These are phyloP conservation scores for Apodemia mormo DNA, from an alignment of 2,888 invertebrate genomes.

Conservation along the genomic window DNA sequence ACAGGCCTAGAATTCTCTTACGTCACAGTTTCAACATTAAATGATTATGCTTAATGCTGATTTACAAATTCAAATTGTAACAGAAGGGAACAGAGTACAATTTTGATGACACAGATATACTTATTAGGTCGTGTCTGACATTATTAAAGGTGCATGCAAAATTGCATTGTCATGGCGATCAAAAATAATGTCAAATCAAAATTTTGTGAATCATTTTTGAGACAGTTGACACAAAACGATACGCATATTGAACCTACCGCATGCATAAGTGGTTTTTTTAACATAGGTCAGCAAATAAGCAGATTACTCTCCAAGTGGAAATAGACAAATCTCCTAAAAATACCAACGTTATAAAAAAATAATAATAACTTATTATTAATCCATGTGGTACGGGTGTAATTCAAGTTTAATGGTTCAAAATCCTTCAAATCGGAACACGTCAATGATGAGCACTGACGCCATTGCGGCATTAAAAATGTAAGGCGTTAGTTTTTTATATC, in stretches of 20 bases:
- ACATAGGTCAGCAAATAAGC: too few relatives aligned
- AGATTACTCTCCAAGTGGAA: too few relatives aligned
- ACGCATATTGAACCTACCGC: background rate
- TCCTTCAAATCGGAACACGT: too few relatives aligned
- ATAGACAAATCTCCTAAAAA: too few relatives aligned
- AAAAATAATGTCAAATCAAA: conserved; percentile 18
- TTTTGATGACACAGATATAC: conserved; percentile 19
- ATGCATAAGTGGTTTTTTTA: background rate
- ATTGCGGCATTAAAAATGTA: too few relatives aligned
- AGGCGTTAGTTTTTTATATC: too few relatives aligned
- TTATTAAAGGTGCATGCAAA: conserved; percentile 38
- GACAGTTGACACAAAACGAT: background rate
- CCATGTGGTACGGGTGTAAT: too few relatives aligned
- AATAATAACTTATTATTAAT: too few relatives aligned
- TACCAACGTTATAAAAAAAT: too few relatives aligned
- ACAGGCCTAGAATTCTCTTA: conserved; percentile 50
- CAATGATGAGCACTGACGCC: too few relatives aligned
- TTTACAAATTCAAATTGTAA: conserved; percentile 30
- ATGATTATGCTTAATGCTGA: conserved; percentile 33
- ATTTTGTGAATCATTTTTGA: conserved; percentile 3
- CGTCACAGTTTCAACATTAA: conserved; percentile 58
- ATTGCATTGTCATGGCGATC: conserved; percentile 40
- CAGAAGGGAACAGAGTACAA: conserved; percentile 19
- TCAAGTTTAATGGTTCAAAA: too few relatives aligned
- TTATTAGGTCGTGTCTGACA: conserved; percentile 47